Base-by-base conservation (phyloP, 2,113 vertebrate species). In the Pedetes capensis region DNA sequence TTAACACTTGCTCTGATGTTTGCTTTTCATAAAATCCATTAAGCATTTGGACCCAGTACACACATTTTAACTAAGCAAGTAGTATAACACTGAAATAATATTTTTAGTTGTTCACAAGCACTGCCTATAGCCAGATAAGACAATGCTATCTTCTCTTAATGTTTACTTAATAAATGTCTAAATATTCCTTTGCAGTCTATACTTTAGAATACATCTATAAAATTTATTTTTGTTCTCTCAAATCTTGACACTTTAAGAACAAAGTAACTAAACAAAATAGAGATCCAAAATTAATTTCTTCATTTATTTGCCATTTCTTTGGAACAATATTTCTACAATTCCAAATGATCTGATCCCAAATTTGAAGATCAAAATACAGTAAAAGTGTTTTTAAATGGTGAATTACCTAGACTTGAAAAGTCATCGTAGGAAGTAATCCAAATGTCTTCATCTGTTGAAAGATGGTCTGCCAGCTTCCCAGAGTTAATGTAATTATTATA, bases 181-280 rank as follows among this genome's bases (percentile, higher is more conserved):
- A 93, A 82, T 93, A 95, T 89, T 82, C n/a, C n/a, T n/a, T 95
- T 79, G 82, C 57, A 95, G 53, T n/a, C 85, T 57, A 74, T 2
- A 74, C 44, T 95, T 89, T 74, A 94, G 32, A 74, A 92, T 74
- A 44, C 10, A 68, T 25, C 37, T 63, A 57, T 94, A 90, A 96
- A 92, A 63, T 75, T 59, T n/a, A n/a, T 92, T 95, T 95, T 94
- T 90, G 66, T 93, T 92, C 59, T 89, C n/a, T n/a, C n/a, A 74
- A 69, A 93, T 69, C 34, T 53, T 76, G 76, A 96, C 51, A 76
- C 44, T 92, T 93, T n/a, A 95, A 75, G 29, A 86, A 85, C 51
- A 91, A 95, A 93, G 49, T 93, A 92, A 90, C 32, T 90, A 94
- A 85, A n/a, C n/a, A n/a, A n/a, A n/a, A n/a, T n/a, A 69, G n/a